Conservation (phyloP, 2,113 vertebrate genomes). For the Platichthys flesus region DNA sequence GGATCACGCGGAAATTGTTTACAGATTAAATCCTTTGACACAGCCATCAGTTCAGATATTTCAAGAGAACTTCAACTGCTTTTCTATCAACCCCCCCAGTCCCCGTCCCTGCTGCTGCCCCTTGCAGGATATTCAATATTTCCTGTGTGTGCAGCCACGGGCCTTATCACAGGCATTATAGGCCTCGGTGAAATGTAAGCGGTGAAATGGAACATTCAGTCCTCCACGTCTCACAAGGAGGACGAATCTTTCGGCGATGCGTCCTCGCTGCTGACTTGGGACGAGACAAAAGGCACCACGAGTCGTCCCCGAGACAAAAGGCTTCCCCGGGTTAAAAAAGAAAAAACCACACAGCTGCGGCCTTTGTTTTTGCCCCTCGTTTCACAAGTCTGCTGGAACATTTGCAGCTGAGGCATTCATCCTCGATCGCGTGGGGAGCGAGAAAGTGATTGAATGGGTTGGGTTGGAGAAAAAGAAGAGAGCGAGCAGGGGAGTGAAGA, state of each 20-base stretch:
- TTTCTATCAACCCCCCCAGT: no score
- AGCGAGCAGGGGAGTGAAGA: conserved; percentile 23
- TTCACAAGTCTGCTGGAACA: conserved; percentile 67
- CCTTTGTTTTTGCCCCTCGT: conserved; percentile 65
- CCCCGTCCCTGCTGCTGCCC: conserved; percentile 4
- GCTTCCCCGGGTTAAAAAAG: conserved; percentile 50
- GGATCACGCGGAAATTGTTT: conserved; percentile 14
- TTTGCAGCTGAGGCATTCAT: conserved; percentile 73
- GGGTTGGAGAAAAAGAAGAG: not conserved
- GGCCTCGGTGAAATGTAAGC: conserved; percentile 39
- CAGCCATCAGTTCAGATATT: not conserved
- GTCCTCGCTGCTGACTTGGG: conserved; percentile 23
- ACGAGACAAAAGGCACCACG: conserved; percentile 44
- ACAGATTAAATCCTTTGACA: conserved; percentile 9
- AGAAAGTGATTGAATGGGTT: conserved; percentile 35
- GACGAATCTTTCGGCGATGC: conserved; percentile 38
- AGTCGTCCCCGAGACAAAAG: conserved; percentile 61
- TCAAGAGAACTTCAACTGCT: no score
- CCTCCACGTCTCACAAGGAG: conserved; percentile 27
- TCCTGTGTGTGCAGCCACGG: conserved; percentile 47
- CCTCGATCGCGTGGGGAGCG: conserved; percentile 9
- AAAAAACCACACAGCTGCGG: conserved; percentile 56
- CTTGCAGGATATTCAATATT: conserved; percentile 59
- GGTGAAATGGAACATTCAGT: conserved; percentile 26
- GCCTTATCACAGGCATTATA: conserved; percentile 41